phyloP scores from a whole-genome alignment of 2,888 invertebrate species.

The Pristionchus exspectatus region DNA sequence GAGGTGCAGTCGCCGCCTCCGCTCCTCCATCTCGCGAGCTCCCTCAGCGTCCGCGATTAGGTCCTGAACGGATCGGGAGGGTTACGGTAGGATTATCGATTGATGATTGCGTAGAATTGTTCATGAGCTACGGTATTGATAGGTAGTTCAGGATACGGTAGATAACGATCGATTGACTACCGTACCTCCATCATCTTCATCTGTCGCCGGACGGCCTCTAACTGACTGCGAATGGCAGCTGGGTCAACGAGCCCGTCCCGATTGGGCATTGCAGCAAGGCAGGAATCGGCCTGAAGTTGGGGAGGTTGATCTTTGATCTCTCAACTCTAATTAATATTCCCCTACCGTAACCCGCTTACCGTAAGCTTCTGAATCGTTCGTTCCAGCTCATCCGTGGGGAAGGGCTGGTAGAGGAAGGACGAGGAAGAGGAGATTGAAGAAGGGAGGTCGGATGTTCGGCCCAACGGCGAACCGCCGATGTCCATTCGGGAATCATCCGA shows the following conservation, averaged over 20 bases:
- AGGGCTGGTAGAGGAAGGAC: slow-evolving; percentile 65
- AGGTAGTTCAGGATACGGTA: not conserved
- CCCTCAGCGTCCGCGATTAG: slow-evolving; percentile 62
- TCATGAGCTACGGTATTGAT: not conserved
- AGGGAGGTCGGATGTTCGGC: slow-evolving; percentile 59
- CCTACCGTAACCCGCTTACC: slow-evolving; percentile 45
- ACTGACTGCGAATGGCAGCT: slow-evolving; percentile 56
- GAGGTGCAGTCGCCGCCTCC: not conserved
- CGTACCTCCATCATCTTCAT: slow-evolving; percentile 54
- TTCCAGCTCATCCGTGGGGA: slow-evolving; percentile 58
- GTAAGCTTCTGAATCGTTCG: slow-evolving; percentile 65
- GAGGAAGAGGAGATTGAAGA: slow-evolving; percentile 67
- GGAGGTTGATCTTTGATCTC: not conserved
- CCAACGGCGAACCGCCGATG: not conserved
- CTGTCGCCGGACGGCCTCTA: slow-evolving; percentile 45
- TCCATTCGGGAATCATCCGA: slow-evolving; percentile 44
- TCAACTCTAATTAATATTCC: not conserved
- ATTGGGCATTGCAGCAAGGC: slow-evolving; percentile 65
- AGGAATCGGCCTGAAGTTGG: slow-evolving; percentile 60
- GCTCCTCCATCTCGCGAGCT: slow-evolving; percentile 54
- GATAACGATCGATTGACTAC: not conserved
- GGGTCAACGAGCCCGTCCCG: slow-evolving; percentile 66
- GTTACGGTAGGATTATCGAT: slow-evolving; percentile 12
- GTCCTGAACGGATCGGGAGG: slow-evolving; percentile 54
- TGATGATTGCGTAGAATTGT: too few relatives aligned